Conservation (phyloP, 2,888 invertebrate species). For the Ferrisia virgata region DNA sequence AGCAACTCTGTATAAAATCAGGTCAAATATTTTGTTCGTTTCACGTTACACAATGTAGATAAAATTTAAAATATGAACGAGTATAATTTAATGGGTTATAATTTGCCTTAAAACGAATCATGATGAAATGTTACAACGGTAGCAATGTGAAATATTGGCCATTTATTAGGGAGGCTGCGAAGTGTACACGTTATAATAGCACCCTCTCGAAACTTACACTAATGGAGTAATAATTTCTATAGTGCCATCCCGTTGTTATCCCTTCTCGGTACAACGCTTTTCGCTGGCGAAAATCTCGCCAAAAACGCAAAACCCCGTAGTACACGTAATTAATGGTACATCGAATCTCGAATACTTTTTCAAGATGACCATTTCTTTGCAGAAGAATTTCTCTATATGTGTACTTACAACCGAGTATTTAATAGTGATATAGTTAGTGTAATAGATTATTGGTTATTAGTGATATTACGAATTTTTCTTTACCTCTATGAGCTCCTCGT, state of each 20-base stretch:
- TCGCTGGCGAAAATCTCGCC: neutral
- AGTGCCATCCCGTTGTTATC: conserved; percentile 35
- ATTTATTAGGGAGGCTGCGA: conserved; percentile 38
- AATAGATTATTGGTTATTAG: too few species aligned
- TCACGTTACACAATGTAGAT: neutral
- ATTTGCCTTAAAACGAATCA: conserved; percentile 35
- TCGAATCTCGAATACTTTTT: neutral
- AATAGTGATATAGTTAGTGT: too few species aligned
- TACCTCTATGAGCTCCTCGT: too few species aligned
- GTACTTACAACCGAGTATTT: too few species aligned
- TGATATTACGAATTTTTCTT: too few species aligned
- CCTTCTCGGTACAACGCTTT: conserved; percentile 18
- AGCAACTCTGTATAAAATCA: too few species aligned
- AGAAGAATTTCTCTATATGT: neutral
- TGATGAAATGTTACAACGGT: conserved; percentile 32
- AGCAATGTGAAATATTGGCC: conserved; percentile 35
- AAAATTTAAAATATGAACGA: neutral
- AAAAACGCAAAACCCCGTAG: neutral
- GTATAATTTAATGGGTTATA: conserved; percentile 30
- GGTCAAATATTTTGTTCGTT: neutral
- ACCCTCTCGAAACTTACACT: conserved; percentile 34
- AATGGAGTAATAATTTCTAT: conserved; percentile 38
- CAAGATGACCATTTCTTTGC: neutral
- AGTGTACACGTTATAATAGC: conserved; percentile 30
- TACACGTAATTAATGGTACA: conserved; percentile 2